Evolutionary conservation across 2,888 invertebrate genomes (phyloP).

Genomic region (Folsomia candida): DNA sequence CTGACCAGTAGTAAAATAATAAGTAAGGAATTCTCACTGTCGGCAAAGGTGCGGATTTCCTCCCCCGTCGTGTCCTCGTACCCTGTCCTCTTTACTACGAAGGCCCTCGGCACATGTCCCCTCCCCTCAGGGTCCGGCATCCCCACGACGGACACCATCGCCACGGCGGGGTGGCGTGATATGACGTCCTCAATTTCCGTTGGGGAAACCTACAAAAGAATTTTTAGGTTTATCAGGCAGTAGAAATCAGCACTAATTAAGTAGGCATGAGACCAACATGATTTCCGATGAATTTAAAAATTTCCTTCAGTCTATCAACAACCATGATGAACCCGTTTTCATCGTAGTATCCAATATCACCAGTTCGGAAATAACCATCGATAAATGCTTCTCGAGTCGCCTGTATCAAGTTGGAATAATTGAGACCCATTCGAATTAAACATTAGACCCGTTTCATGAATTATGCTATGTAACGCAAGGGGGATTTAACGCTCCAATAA

Average conservation of each 20-base stretch:
- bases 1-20: no score
- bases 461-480: no score
- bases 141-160: constrained; percentile 39
- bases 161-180: constrained; percentile 37
- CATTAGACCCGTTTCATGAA: no score
- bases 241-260: no score
- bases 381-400: constrained; percentile 34
- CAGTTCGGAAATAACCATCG: constrained; percentile 40
- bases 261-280: constrained; percentile 40
- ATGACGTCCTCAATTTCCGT: constrained; percentile 44
- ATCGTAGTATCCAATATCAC: constrained; percentile 44
- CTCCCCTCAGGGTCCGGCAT: constrained; percentile 39
- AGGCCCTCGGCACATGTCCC: constrained; percentile 41
- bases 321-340: constrained; percentile 33
- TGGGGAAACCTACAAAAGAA: constrained; percentile 41
- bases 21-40: no score
- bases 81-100: constrained; percentile 21
- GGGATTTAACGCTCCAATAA: constrained; percentile 25
- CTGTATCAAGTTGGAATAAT: constrained; percentile 25
- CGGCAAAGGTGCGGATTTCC: constrained; percentile 39
- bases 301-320: constrained; percentile 44
- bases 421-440: no score
- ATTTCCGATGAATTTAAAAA: constrained; percentile 41
- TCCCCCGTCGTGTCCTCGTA: neutral
- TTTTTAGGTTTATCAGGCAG: no score